Conservation (phyloP, 64 coral and sea anemone species). For the Actinia equina region DNA sequence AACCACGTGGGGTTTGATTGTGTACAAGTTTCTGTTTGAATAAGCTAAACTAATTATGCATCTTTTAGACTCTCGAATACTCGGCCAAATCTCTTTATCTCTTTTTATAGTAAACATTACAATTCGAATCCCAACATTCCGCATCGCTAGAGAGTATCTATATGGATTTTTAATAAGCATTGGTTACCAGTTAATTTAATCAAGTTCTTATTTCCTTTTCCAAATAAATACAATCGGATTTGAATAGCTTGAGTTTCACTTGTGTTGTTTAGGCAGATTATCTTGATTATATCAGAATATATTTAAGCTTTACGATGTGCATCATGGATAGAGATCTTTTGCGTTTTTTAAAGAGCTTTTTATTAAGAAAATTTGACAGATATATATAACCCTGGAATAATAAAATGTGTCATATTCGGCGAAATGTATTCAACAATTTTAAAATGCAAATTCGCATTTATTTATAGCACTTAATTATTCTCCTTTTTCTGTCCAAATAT, state of each 20-base stretch:
- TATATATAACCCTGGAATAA: too few relatives aligned
- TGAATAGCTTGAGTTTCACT: constrained; percentile 2
- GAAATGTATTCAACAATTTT: not conserved
- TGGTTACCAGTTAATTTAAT: not conserved
- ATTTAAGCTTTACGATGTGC: not conserved
- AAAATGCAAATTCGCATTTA: constrained; percentile 4
- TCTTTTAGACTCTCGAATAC: not conserved
- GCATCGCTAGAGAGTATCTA: not conserved
- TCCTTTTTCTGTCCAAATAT: not conserved
- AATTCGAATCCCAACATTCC: not conserved
- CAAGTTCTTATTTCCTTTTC: constrained; percentile 1
- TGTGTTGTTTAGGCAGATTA: not conserved
- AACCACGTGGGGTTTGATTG: constrained; percentile 19
- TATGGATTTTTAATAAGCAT: not conserved
- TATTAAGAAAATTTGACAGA: too few relatives aligned
- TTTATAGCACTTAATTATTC: not conserved
- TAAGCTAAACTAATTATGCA: constrained; percentile 12
- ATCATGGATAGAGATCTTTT: not conserved
- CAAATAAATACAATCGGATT: constrained; percentile 5
- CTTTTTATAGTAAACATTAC: not conserved
- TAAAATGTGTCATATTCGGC: too few relatives aligned
- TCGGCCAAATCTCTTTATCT: not conserved
- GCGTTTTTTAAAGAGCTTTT: too few relatives aligned
- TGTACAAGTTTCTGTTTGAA: constrained; percentile 10
- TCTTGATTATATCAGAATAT: not conserved